Base-by-base conservation (phyloP, 2,113 vertebrate species). In the Burhinus oedicnemus region DNA sequence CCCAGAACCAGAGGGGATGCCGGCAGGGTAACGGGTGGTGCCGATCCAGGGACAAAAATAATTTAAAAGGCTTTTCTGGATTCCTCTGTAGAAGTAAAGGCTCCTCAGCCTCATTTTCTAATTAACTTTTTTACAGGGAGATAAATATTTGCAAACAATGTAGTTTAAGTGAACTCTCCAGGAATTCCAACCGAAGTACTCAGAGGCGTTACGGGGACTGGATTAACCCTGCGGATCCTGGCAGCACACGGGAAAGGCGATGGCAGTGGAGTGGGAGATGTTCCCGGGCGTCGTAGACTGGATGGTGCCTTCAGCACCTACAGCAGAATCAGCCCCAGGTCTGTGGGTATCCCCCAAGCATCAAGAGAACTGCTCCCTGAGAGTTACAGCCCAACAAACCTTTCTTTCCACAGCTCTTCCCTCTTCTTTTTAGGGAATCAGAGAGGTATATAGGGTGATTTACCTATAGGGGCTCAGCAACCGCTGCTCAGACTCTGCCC, bases 341-440 rank as follows among this genome's bases (percentile, higher is more conserved):
- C 68, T 4, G 68, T 8, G 42, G 61, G 27, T 11, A 71, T 40
- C 71, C 25, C 32, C 4, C 0, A 3, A 81, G 44, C n/a, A 25
- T n/a, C 0, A 0, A 38, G 5, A 61, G 23, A n/a, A 60, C 0
- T 3, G 13, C n/a, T 49, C 64, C 57, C 30, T 0, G 3, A 22
- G 30, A 38, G 13, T 18, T 38, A 29, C 2, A 52, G 30, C 32
- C 34, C 5, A 2, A 26, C 25, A 17, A 45, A 38, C 9, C 17
- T 8, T 30, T 5, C 51, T 36, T 29, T 15, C 51, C 61, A 15
- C 1, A 2, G 66, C 66, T 52, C 44, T 64, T 30, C 47, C 29
- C 54, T 32, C 75, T 72, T 34, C 44, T 68, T 79, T 58, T 54
- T 38, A 79, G 61, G n/a, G 62, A 44, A 32, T 25, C 12, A 34